Base-by-base conservation (phyloP, 2,113 vertebrate species). In the Falco punctatus region DNA sequence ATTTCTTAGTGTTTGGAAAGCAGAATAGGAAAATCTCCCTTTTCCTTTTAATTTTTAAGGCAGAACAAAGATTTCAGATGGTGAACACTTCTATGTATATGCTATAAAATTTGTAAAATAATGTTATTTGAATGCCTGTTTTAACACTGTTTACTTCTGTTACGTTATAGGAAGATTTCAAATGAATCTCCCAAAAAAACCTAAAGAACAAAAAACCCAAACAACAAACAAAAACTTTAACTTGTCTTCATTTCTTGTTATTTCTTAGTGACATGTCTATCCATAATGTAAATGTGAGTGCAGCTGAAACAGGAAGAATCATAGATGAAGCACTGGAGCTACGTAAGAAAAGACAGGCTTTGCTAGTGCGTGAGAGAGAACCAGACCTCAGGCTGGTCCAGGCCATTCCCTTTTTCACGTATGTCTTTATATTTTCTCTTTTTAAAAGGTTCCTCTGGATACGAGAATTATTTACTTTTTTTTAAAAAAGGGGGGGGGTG, bases 281-380 rank as follows among this genome's bases (percentile, higher is more conserved):
- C 94, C 99, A 99, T 35, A 98, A 98, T 13, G 99, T 98, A 84
- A 98, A 98, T 3, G 98, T 99, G 96, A 98, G 98, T 27, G 96
- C 98, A 20, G 98, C 98, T 18, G 99, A 99, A 93, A 88, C 98
- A 2, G 98, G 97, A 55, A 97, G 97, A 66, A 98, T 99, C 70
- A 26, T 99, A 23, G 98, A 99, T 5, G 99, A 99, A 94, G 99
- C 99, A 0, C 94, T 99, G 94, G 99, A 99, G 55, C 98, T 99
- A 9, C 98, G 99, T 54, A 98, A 95, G 92, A 99, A 98, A 48
- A 98, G 99, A 87, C 99, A 98, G 61, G 98, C 98, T 3, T 83
- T 99, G 85, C 98, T 98, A 13, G 88, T 98, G 51, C 97, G 86
- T 8, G 98, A 99, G 84, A 98, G 98, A 22, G 98, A 98, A 38